Evolutionary conservation across 2,797 vertebrate species (phyloP).

Genomic region (Melanotaenia parkinsoni): DNA sequence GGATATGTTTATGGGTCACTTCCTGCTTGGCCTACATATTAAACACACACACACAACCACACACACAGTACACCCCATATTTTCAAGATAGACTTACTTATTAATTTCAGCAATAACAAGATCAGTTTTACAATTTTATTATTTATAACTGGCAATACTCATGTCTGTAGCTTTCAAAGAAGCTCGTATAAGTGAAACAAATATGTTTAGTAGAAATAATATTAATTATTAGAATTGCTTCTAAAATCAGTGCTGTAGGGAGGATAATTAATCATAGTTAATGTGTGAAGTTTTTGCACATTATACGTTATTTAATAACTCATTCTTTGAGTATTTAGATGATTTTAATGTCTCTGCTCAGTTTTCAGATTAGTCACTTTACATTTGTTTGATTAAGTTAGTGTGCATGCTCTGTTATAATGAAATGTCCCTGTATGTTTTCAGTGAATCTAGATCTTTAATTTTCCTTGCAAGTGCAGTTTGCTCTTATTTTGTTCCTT

Average conservation of each 20-base stretch:
- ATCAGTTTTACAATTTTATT: slow-evolving; percentile 7
- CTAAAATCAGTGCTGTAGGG: neutral
- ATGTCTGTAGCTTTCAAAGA: neutral
- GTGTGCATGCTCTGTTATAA: neutral
- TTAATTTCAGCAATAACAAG: slow-evolving; percentile 52
- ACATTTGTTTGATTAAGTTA: neutral
- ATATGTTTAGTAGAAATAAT: neutral
- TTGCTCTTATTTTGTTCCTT: neutral
- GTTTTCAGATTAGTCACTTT: neutral
- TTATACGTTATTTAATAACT: neutral
- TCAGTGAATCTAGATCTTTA: neutral
- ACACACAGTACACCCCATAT: slow-evolving; percentile 36
- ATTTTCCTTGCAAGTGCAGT: neutral
- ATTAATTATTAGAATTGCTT: neutral
- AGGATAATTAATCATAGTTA: neutral
- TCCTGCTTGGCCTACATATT: slow-evolving; percentile 93
- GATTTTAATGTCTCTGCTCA: neutral
- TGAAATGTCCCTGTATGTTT: neutral
- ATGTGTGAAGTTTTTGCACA: neutral
- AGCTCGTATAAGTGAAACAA: neutral
- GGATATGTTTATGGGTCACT: slow-evolving; percentile 97
- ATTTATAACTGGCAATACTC: neutral
- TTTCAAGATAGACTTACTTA: slow-evolving; percentile 39
- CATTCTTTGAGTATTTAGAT: neutral
- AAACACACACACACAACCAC: slow-evolving; percentile 53